Percentiles rank a stretch among this genome's conserved stretches.
Conservation (phyloP, 2,888 invertebrate genomes). For the Synanthedon formicaeformis region DNA sequence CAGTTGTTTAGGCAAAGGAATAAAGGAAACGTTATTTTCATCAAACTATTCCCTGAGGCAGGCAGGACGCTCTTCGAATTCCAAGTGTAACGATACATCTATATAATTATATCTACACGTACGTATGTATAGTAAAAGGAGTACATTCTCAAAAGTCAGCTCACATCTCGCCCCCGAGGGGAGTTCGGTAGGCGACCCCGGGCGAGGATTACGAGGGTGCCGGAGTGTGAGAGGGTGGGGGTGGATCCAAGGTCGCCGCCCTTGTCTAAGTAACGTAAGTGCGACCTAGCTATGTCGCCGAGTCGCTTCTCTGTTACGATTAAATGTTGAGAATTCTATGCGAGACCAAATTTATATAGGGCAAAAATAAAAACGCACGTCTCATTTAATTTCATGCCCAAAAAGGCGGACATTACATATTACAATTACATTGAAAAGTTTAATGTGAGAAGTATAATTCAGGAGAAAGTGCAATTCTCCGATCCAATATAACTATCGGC, state of each 20-base stretch:
- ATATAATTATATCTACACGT: background rate
- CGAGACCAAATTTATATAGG: conserved; percentile 1
- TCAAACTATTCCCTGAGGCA: background rate
- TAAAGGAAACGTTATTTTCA: background rate
- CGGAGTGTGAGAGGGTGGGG: conserved; percentile 4
- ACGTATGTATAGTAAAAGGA: conserved; percentile 18
- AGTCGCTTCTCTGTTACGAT: conserved; percentile 38
- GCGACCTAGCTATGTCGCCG: conserved; percentile 53
- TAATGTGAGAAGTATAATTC: no score
- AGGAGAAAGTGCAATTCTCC: no score
- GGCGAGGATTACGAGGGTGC: background rate
- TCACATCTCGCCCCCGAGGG: conserved; percentile 41
- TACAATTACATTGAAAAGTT: no score
- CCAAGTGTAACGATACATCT: background rate
- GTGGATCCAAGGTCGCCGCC: conserved; percentile 58
- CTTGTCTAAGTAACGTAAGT: conserved; percentile 54
- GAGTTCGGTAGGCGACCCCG: conserved; percentile 9
- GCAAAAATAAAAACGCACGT: no score
- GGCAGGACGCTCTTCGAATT: background rate
- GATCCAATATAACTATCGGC: no score
- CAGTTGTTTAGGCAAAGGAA: background rate
- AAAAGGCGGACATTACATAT: no score
- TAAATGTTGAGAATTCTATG: conserved; percentile 16
- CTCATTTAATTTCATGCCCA: background rate
- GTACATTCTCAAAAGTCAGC: conserved; percentile 48